Evolutionary conservation across 2,797 vertebrate genomes (phyloP).

Genomic region (Sternotherus odoratus): DNA sequence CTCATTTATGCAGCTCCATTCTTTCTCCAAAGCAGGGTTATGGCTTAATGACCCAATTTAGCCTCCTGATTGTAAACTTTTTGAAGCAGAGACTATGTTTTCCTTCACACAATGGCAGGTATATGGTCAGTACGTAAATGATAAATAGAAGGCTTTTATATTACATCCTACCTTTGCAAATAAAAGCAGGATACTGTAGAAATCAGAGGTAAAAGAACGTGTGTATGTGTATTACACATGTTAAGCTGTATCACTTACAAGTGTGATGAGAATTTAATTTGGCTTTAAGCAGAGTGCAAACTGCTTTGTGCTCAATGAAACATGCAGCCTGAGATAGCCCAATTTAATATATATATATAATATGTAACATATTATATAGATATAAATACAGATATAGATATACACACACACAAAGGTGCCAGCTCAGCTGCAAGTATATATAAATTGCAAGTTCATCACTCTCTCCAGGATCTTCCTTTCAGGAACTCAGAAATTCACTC

Average conservation of each 20-base stretch:
- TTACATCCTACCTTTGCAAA: not conserved
- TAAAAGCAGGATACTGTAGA: not conserved
- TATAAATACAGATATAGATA: no score
- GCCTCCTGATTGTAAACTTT: not conserved
- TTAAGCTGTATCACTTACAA: not conserved
- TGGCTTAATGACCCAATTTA: not conserved
- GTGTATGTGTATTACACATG: not conserved
- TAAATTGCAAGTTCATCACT: not conserved
- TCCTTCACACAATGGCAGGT: not conserved
- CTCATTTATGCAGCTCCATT: not conserved
- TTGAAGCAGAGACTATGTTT: not conserved
- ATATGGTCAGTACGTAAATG: not conserved
- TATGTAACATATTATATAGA: no score
- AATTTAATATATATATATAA: not conserved
- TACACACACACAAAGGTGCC: no score
- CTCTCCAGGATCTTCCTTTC: not conserved
- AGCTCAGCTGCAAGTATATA: no score
- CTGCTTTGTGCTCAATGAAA: not conserved
- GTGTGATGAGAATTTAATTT: not conserved
- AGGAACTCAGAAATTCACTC: not conserved
- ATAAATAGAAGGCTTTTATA: not conserved
- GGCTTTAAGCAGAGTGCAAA: not conserved
- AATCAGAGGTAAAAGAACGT: not conserved
- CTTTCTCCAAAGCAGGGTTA: not conserved
- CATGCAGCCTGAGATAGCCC: not conserved